phyloP scores from a whole-genome alignment of 2,888 invertebrate genomes.

The Liopterus haemorrhoidalis region DNA sequence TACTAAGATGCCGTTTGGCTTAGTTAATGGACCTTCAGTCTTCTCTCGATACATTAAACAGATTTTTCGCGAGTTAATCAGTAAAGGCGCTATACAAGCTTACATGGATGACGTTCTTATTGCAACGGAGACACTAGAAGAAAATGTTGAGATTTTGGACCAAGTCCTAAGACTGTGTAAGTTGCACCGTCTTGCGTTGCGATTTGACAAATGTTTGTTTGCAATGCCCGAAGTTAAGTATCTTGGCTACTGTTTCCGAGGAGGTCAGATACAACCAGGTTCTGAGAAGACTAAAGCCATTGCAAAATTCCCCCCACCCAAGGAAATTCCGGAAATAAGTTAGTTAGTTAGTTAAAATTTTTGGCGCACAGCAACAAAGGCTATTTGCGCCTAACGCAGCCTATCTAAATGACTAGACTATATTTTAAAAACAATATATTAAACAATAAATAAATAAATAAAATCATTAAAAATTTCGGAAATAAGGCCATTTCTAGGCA shows the following conservation, averaged over 20 bases:
- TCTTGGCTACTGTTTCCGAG: slow-evolving; percentile 25
- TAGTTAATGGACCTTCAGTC: slow-evolving; percentile 28
- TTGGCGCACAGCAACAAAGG: no score
- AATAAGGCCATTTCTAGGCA: slow-evolving; percentile 28
- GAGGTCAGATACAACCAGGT: slow-evolving; percentile 24
- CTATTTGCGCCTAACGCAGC: no score
- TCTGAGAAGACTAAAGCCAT: slow-evolving; percentile 24
- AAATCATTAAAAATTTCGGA: slow-evolving; percentile 23
- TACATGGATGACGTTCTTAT: slow-evolving; percentile 17
- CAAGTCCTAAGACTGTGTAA: no score
- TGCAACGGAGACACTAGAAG: no score
- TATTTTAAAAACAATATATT: no score
- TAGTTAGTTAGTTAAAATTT: no score
- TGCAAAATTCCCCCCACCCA: slow-evolving; percentile 26
- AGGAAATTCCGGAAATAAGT: no score
- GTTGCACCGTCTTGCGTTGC: no score
- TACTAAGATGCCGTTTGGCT: slow-evolving; percentile 29
- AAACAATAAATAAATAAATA: no score
- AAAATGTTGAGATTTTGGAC: no score
- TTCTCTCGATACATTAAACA: slow-evolving; percentile 16
- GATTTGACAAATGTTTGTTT: no score
- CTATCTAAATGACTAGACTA: no score
- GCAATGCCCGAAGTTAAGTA: slow-evolving; percentile 23
- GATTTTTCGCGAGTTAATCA: slow-evolving; percentile 6
- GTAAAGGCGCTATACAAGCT: neutral